Evolutionary conservation across 2,888 invertebrate species (phyloP).

Genomic region (Parochlus steinenii): DNA sequence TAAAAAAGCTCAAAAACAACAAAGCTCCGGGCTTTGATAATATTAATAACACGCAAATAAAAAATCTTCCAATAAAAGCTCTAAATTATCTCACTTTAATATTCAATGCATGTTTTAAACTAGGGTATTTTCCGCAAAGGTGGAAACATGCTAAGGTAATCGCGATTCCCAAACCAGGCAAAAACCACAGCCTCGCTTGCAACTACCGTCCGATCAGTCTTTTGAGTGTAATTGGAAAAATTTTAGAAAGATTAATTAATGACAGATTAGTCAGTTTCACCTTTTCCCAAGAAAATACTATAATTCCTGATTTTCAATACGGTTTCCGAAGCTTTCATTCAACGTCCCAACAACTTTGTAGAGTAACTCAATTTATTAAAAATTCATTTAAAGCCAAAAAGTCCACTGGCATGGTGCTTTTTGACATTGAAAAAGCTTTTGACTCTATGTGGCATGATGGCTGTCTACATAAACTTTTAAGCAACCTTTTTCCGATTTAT

Average conservation of each 20-base stretch:
- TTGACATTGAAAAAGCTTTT: slow-evolving; percentile 22
- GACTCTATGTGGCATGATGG: slow-evolving; percentile 21
- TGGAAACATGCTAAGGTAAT: slow-evolving; percentile 17
- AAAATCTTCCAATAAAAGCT: no score
- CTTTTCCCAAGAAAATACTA: slow-evolving; percentile 12
- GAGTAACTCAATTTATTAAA: slow-evolving; percentile 17
- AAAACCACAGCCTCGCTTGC: slow-evolving; percentile 13
- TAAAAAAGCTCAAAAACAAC: no score
- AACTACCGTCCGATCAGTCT: slow-evolving; percentile 18
- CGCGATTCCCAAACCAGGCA: slow-evolving; percentile 17
- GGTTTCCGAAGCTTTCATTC: slow-evolving; percentile 20
- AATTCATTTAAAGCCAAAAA: slow-evolving; percentile 17
- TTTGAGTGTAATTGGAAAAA: slow-evolving; percentile 16
- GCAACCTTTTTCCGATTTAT: slow-evolving; percentile 15
- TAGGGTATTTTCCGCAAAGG: no score
- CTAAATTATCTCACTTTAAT: no score
- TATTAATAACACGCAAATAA: no score
- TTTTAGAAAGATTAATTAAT: slow-evolving; percentile 16
- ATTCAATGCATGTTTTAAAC: no score
- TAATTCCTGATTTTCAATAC: slow-evolving; percentile 17
- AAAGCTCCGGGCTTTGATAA: no score
- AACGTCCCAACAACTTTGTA: slow-evolving; percentile 18
- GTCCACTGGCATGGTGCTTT: slow-evolving; percentile 17
- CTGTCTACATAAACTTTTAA: slow-evolving; percentile 17
- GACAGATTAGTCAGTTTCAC: slow-evolving; percentile 13